Evolutionary conservation across 2,797 vertebrate species (phyloP).

Genomic region (Acanthornis magna): DNA sequence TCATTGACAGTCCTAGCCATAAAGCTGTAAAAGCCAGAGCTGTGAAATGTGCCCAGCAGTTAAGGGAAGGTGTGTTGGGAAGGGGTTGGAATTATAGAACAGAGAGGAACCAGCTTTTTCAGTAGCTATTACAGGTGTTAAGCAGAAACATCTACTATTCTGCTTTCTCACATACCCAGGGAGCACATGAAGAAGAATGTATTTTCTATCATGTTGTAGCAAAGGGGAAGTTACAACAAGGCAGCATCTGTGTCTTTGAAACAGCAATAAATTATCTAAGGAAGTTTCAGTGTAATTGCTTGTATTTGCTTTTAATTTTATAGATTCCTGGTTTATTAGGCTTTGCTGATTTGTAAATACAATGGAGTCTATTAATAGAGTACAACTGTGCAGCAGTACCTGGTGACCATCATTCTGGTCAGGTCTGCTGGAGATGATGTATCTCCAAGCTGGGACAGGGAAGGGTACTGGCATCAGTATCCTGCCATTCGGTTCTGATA

Average conservation of each 20-base stretch:
- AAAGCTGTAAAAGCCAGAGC: neutral
- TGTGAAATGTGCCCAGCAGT: neutral
- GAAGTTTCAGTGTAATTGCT: neutral
- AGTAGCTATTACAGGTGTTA: neutral
- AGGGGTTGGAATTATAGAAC: neutral
- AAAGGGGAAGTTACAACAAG: neutral
- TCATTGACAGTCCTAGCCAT: neutral
- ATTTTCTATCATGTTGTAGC: neutral
- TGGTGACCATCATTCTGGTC: neutral
- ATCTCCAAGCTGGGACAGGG: neutral
- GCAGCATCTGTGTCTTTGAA: neutral
- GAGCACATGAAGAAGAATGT: neutral
- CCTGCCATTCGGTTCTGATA: too few species aligned
- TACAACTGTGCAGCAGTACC: neutral
- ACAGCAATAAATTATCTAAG: neutral
- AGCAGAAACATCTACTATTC: rapidly evolving
- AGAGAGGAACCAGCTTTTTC: neutral
- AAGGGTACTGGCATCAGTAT: neutral
- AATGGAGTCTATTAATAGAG: neutral
- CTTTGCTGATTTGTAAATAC: neutral
- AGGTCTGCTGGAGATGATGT: neutral
- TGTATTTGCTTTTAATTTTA: neutral
- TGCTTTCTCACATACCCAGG: neutral
- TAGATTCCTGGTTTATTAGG: neutral
- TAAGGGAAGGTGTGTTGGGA: neutral